A percentile compares a stretch with the other conserved stretches of the same genome.
phyloP scores from a whole-genome alignment of 2,113 vertebrate species.

The Rafetus swinhoei region DNA sequence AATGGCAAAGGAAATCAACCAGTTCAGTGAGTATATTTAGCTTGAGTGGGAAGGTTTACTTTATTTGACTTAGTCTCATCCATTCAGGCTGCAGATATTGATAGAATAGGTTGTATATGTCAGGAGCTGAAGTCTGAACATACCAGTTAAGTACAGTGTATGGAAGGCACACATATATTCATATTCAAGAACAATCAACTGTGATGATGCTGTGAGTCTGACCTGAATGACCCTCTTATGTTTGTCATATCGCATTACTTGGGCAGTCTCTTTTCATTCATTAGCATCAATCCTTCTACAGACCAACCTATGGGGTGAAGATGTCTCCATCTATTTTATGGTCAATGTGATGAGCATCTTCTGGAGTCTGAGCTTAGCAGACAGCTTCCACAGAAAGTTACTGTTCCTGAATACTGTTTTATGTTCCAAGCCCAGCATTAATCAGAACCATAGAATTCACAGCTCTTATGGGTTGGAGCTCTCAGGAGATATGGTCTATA shows the following conservation, averaged over 20 bases:
- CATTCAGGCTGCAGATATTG: neutral
- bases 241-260: fast-evolving
- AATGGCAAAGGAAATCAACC: neutral
- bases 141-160: neutral
- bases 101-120: neutral
- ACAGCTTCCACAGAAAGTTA: fast-evolving
- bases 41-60: neutral
- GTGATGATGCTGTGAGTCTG: neutral
- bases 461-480: no score
- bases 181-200: neutral
- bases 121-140: neutral
- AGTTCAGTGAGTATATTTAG: neutral
- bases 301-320: neutral
- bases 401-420: neutral
- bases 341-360: neutral
- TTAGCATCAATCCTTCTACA: neutral
- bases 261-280: neutral
- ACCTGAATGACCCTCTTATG: neutral
- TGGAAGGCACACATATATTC: neutral
- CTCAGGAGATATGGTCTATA: neutral
- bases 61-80: neutral
- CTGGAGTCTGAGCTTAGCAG: neutral
- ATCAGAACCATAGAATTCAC: neutral
- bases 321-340: neutral
- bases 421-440: neutral